phyloP scores from a whole-genome alignment of 2,888 invertebrate genomes.

The Galeopsomyia nigrocyanea region DNA sequence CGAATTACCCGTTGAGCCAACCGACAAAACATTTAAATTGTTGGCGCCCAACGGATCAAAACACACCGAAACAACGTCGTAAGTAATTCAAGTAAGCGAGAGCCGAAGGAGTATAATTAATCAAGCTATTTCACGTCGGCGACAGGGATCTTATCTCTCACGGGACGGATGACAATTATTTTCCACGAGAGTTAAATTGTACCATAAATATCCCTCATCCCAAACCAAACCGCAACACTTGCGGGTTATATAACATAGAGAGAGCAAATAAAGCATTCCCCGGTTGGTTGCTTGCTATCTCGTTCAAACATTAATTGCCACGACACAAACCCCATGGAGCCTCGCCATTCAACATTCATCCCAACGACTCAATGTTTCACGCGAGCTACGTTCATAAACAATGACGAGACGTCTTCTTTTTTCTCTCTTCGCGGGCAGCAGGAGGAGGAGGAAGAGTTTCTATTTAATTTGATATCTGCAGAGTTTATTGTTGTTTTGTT shows the following conservation, averaged over 20 bases:
- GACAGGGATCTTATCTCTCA: slow-evolving; percentile 39
- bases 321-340: slow-evolving; percentile 8
- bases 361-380: slow-evolving; percentile 10
- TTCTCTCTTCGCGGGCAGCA: neutral
- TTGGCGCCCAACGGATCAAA: slow-evolving; percentile 4
- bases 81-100: neutral
- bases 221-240: neutral
- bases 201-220: slow-evolving; percentile 41
- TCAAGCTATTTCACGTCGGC: slow-evolving; percentile 26
- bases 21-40: slow-evolving; percentile 30
- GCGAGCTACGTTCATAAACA: slow-evolving; percentile 8
- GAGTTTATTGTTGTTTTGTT: too few relatives aligned
- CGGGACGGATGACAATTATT: slow-evolving; percentile 44
- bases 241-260: neutral
- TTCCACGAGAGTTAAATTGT: slow-evolving; percentile 43
- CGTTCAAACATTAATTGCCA: slow-evolving; percentile 41
- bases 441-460: neutral
- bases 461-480: neutral
- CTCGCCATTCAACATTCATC: slow-evolving; percentile 35
- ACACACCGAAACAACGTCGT: too few relatives aligned
- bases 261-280: slow-evolving; percentile 39
- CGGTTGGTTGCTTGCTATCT: neutral
- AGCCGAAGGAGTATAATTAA: slow-evolving; percentile 34
- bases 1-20: slow-evolving; percentile 7
- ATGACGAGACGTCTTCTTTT: slow-evolving; percentile 11